A percentile compares a stretch with the other conserved stretches of the same genome.
Evolutionary conservation across 2,113 vertebrate genomes (phyloP).

Genomic region (Seriola aureovittata): DNA sequence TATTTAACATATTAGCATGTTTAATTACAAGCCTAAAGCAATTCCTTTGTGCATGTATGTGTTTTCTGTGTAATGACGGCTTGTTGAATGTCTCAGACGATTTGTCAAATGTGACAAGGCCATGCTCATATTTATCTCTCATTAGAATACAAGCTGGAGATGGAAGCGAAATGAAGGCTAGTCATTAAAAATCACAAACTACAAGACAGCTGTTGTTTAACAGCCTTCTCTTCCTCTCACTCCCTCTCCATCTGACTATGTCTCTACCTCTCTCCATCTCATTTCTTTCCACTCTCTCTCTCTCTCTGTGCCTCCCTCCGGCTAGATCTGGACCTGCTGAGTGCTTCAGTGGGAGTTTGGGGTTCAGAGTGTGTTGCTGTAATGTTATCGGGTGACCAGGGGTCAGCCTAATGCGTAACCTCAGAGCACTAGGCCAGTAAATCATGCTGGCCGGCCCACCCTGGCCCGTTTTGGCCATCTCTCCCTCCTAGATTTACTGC

Average conservation of each 20-base stretch:
- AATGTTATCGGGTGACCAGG: constrained; percentile 82
- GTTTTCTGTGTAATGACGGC: constrained; percentile 75
- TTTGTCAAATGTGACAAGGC: constrained; percentile 83
- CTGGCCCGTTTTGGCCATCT: constrained; percentile 78
- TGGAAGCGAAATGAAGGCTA: constrained; percentile 57
- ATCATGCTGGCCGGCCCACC: constrained; percentile 81
- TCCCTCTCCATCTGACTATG: constrained; percentile 34
- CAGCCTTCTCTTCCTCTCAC: constrained; percentile 45
- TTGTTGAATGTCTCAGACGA: constrained; percentile 77
- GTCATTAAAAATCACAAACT: constrained; percentile 71
- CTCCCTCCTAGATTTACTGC: constrained; percentile 85
- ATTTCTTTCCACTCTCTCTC: constrained; percentile 35
- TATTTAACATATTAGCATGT: constrained; percentile 85
- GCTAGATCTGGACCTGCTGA: constrained; percentile 76
- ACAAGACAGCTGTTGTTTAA: constrained; percentile 74
- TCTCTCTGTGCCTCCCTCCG: constrained; percentile 50
- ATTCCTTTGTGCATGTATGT: constrained; percentile 68
- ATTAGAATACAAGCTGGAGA: constrained; percentile 66
- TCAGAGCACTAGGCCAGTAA: constrained; percentile 80
- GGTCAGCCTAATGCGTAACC: constrained; percentile 84
- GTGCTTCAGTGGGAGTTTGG: constrained; percentile 80
- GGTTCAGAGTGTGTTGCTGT: constrained; percentile 82
- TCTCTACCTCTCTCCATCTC: constrained; percentile 29
- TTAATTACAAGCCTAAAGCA: constrained; percentile 83
- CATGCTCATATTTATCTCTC: constrained; percentile 74